phyloP scores from a whole-genome alignment of 2,888 invertebrate genomes.

The Listrodromus nycthemerus region DNA sequence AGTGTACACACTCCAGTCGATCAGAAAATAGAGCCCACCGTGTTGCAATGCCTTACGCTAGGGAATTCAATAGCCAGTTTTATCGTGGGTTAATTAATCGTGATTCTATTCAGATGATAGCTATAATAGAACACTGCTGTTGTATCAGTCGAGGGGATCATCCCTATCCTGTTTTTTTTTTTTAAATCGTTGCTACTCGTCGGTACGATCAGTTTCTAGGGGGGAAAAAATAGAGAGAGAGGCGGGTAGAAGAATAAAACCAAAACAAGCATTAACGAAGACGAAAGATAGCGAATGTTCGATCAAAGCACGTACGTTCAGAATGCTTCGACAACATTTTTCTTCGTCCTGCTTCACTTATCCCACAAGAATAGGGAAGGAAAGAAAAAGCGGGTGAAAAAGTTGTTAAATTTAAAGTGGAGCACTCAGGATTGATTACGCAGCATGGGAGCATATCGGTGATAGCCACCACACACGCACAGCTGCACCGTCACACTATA shows the following conservation, averaged over 20 bases:
- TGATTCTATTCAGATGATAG: slow-evolving; percentile 51
- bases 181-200: slow-evolving; percentile 36
- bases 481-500: not conserved
- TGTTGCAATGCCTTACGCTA: not conserved
- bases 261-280: slow-evolving; percentile 26
- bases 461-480: slow-evolving; percentile 21
- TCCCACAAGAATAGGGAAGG: slow-evolving; percentile 1
- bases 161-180: slow-evolving; percentile 57
- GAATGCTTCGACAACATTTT: not conserved
- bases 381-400: slow-evolving; percentile 59
- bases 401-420: slow-evolving; percentile 74
- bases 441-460: slow-evolving; percentile 64
- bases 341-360: slow-evolving; percentile 8
- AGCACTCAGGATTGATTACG: slow-evolving; percentile 77
- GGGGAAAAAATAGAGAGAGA: slow-evolving; percentile 12
- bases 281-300: slow-evolving; percentile 25
- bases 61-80: slow-evolving; percentile 26
- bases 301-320: slow-evolving; percentile 28
- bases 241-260: slow-evolving; percentile 18
- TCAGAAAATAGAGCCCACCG: slow-evolving; percentile 22
- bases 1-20: slow-evolving; percentile 20
- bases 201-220: slow-evolving; percentile 48
- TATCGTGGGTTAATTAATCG: slow-evolving; percentile 55
- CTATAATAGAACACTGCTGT: slow-evolving; percentile 43
- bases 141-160: slow-evolving; percentile 32